A percentile compares a stretch with the other conserved stretches of the same genome.
Evolutionary conservation across 2,888 invertebrate species (phyloP).

Genomic region (Hecatera dysodea): DNA sequence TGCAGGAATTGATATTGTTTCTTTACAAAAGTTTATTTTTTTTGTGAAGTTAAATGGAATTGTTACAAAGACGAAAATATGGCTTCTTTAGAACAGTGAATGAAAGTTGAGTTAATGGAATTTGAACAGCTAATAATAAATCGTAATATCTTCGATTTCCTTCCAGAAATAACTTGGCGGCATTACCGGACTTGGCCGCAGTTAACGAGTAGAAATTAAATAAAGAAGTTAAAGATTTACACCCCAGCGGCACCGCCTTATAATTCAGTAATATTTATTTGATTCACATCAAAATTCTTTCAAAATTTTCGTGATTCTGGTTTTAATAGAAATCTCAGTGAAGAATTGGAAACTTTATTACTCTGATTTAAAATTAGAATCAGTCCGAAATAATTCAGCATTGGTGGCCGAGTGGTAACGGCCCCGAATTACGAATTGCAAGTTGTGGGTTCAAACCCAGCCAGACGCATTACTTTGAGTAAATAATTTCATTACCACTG

Average conservation of each 20-base stretch:
- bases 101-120: too few relatives aligned
- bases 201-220: constrained; percentile 7
- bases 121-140: neutral
- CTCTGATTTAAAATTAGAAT: neutral
- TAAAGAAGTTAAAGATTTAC: constrained; percentile 13
- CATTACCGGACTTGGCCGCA: neutral
- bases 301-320: neutral
- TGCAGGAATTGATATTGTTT: too few relatives aligned
- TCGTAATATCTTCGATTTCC: neutral
- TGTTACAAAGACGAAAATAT: too few relatives aligned
- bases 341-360: neutral
- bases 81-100: too few relatives aligned
- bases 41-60: too few relatives aligned
- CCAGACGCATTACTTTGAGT: too few relatives aligned
- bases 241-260: neutral
- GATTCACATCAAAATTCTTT: constrained; percentile 23
- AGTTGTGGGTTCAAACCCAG: too few relatives aligned
- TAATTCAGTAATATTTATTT: constrained; percentile 15
- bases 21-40: too few relatives aligned
- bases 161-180: neutral
- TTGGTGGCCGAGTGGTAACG: too few relatives aligned
- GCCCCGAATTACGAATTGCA: too few relatives aligned
- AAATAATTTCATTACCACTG: too few relatives aligned
- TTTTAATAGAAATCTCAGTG: constrained; percentile 11
- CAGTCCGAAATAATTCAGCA: too few relatives aligned